Evolutionary conservation across 2,113 vertebrate genomes (phyloP).

Genomic region (Myrmecobius fasciatus): DNA sequence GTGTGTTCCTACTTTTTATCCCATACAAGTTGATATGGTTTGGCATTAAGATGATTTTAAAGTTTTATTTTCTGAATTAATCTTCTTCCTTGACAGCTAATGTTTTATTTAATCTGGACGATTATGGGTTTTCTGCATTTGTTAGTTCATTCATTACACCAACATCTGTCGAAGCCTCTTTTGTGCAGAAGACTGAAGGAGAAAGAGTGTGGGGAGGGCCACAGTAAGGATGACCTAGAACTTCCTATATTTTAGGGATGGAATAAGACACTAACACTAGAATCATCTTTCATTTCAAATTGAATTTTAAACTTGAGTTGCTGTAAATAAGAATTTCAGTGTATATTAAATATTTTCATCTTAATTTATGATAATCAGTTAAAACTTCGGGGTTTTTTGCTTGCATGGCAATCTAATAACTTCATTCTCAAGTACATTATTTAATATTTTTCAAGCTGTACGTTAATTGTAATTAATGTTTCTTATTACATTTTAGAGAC

Average conservation of each 20-base stretch:
- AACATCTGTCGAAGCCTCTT: background rate
- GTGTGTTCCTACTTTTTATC: background rate
- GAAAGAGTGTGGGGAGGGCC: background rate
- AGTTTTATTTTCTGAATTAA: background rate
- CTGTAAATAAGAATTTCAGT: background rate
- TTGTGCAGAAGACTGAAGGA: background rate
- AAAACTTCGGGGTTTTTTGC: background rate
- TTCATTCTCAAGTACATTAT: conserved; percentile 9
- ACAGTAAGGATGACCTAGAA: background rate
- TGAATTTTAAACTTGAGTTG: conserved; percentile 41
- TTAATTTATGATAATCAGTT: background rate
- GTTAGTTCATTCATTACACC: background rate
- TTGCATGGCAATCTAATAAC: background rate
- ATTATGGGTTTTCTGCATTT: background rate
- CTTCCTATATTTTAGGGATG: background rate
- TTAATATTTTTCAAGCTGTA: conserved; percentile 47
- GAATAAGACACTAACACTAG: background rate
- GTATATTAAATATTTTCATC: conserved; percentile 10
- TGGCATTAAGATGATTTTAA: background rate
- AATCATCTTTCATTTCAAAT: background rate
- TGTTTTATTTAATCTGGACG: background rate
- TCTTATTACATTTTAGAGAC: conserved; percentile 85
- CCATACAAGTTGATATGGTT: background rate
- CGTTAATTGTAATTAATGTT: background rate
- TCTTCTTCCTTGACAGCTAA: background rate